Evolutionary conservation across 2,888 invertebrate genomes (phyloP), one percentile per base, ranked within the genome.

Genomic region (Idaea aversata): DNA sequence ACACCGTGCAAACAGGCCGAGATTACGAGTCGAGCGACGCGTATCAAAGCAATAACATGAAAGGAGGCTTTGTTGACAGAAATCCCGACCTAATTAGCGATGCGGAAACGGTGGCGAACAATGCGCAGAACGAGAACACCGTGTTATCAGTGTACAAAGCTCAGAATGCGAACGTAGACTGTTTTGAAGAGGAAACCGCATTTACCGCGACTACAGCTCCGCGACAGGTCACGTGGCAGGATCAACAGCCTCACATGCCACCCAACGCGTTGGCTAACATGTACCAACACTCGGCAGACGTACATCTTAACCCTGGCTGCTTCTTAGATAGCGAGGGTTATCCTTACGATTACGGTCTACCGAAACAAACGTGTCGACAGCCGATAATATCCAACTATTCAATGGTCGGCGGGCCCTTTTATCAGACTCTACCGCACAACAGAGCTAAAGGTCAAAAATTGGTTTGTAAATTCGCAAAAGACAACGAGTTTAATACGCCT

Each of bases 71-170:
- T 81, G 90, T 87, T 77, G 96, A 96, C 84, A 95, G 95, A 86
- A 96, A 96, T 87, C 96, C 96, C 65, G 96, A 97, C 88, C 93
- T 97, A 83, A 96, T 97, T 83, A 96, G 95, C 87, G 96, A 96
- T 82, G 95, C 95, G 74, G 96, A 96, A 88, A 95, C 91, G 70
- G 90, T 93, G 72, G 89, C 91, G 73, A 92, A 91, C 85, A 92
- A 91, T 82, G 79, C 87, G 72, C 90, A 90, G 77, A 91, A 91
- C 74, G 91, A 92, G 81, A 90, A 89, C 79, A 86, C 89, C 63
- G 86, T 84, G 69, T 79, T 92, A 75, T 90, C 92, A 71, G 90
- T 91, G 68, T 92, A 92, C 81, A 91, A 89, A 84, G 80, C 87
- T 69, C 91, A 91, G 80, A 85, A 82, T 71, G 77, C 76, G 58